Conservation (phyloP, 2,113 vertebrate species). For the Zootoca vivipara region DNA sequence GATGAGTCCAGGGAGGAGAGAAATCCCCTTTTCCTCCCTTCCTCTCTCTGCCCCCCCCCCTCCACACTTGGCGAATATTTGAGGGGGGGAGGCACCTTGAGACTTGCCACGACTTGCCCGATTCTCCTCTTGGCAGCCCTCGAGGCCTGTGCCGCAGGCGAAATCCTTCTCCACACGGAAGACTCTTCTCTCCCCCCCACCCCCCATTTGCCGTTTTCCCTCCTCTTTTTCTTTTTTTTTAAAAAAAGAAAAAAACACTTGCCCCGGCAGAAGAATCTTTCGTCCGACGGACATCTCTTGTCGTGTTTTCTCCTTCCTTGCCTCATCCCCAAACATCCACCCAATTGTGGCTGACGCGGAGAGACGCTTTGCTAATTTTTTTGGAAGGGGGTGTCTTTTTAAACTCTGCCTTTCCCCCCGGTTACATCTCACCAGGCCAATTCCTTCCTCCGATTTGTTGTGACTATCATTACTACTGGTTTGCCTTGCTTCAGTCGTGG, state of each 20-base stretch:
- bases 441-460: conserved; percentile 8
- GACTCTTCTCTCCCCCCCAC: background rate
- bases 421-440: background rate
- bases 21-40: conserved; percentile 68
- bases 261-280: conserved; percentile 15
- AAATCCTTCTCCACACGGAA: conserved; percentile 33
- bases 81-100: conserved; percentile 86
- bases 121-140: background rate
- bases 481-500: conserved; percentile 68
- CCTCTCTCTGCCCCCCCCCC: background rate
- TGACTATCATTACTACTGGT: conserved; percentile 48
- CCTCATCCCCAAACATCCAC: background rate
- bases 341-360: conserved; percentile 48
- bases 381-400: background rate
- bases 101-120: conserved; percentile 85
- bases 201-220: background rate
- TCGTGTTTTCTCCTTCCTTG: background rate
- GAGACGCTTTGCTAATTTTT: conserved; percentile 20
- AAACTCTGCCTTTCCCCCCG: too few species aligned
- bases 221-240: background rate
- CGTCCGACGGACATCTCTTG: background rate
- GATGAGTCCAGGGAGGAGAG: conserved; percentile 83
- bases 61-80: conserved; percentile 73
- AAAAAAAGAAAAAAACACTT: background rate
- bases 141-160: too few species aligned